Base-by-base conservation (phyloP, 2,888 invertebrate species). In the Mechanitis mazaeus region DNA sequence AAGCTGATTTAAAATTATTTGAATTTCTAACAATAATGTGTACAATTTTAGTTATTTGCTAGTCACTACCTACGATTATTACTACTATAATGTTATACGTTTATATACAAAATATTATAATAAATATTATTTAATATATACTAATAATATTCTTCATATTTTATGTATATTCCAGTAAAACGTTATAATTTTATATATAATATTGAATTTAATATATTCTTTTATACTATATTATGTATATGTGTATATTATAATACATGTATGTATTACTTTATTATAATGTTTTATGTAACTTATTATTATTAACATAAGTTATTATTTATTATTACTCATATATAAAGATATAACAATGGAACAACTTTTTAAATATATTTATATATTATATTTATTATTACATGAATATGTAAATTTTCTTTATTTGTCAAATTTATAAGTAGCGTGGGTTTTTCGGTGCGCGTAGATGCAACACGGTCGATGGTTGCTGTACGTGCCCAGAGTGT, bases 401-500 rank as follows among this genome's bases (percentile, higher is more conserved):
- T 53, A 28, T 53, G n/a, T 56, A 6, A 20, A n/a, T 58, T n/a
- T 33, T 58, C 47, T 54, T 3, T 55, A 35, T 45, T 38, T 42
- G 33, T 56, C 33, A 42, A 42, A 42, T 42, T 42, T 42, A 42
- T 5, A 42, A 42, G 56, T 57, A 54, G 33, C n/a, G 58, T 42
- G 38, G 58, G 42, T 42, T 64, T 56, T 56, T 56, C 35, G 53
- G 58, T 56, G 55, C 56, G 69, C 70, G 67, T 69, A 42, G 68
- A 35, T 77, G 47, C 75, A 73, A 75, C 74, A 78, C 76, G 76
- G 72, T 62, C 64, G 65, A 55, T 72, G 69, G 68, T 71, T 71
- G 69, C 69, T 71, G 64, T 73, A 81, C 86, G 87, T 84, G 85
- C 68, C 59, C 65, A 59, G 81, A 72, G 69, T 87, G 79, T 81